Percentiles rank a stretch among this genome's conserved stretches.
phyloP scores from a whole-genome alignment of 2,888 invertebrate genomes.

The Caenorhabditis sp. region DNA sequence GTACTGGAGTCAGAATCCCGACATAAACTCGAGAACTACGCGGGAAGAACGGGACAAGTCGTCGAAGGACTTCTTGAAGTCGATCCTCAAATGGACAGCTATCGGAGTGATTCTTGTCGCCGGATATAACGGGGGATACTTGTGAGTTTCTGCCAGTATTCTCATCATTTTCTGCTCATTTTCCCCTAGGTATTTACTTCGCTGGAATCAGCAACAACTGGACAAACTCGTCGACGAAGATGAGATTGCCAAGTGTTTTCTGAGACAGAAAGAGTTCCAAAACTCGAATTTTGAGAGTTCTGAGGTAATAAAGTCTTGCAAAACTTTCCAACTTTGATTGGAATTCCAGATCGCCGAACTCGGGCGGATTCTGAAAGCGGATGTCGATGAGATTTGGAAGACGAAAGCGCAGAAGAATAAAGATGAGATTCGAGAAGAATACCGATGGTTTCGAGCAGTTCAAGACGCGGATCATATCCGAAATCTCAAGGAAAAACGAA shows the following conservation, averaged over 20 bases:
- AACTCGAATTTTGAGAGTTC: constrained; percentile 62
- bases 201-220: constrained; percentile 67
- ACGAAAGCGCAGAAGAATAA: constrained; percentile 59
- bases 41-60: constrained; percentile 55
- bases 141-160: constrained; percentile 70
- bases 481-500: constrained; percentile 59
- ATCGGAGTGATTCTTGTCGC: constrained; percentile 71
- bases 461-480: constrained; percentile 67
- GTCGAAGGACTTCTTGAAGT: constrained; percentile 65
- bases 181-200: constrained; percentile 67
- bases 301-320: constrained; percentile 56
- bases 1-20: constrained; percentile 54
- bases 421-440: constrained; percentile 74
- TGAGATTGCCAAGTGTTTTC: constrained; percentile 78
- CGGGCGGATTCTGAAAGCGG: constrained; percentile 72
- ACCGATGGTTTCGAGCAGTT: constrained; percentile 71
- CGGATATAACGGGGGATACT: constrained; percentile 76
- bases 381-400: constrained; percentile 76
- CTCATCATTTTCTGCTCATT: neutral
- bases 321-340: neutral
- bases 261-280: constrained; percentile 76
- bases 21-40: constrained; percentile 17
- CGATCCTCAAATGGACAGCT: constrained; percentile 70
- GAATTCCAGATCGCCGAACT: constrained; percentile 62
- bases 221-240: constrained; percentile 75